These are phyloP conservation scores for Aleiodes testaceus DNA, from an alignment of 2,888 invertebrate genomes.

Conservation along the genomic window DNA sequence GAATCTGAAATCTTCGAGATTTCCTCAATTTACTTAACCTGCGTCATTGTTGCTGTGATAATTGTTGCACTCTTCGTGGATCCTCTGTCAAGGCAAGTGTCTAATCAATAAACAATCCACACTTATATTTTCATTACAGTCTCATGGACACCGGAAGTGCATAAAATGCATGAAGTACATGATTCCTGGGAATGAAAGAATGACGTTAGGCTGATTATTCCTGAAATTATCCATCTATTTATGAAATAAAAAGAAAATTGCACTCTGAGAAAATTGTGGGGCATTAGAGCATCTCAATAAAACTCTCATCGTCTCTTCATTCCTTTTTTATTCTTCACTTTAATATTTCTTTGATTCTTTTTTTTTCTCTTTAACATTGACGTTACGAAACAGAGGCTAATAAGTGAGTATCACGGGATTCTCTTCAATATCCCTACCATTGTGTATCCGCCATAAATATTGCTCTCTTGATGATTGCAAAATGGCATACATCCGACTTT, in stretches of 20 bases:
- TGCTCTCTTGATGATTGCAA: constrained; percentile 70
- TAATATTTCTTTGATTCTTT: constrained; percentile 14
- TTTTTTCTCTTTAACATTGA: constrained; percentile 17
- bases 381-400: constrained; percentile 68
- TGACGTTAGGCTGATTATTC: neutral
- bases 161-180: too few species aligned
- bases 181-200: constrained; percentile 2
- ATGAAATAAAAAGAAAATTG: constrained; percentile 13
- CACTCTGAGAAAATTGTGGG: neutral
- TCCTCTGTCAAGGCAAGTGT: constrained; percentile 85
- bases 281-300: neutral
- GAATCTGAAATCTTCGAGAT: constrained; percentile 91
- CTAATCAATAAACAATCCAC: neutral
- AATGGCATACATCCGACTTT: constrained; percentile 71
- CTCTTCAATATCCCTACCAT: constrained; percentile 42
- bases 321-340: constrained; percentile 25
- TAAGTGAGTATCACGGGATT: constrained; percentile 66
- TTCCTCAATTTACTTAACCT: constrained; percentile 90
- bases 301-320: constrained; percentile 6
- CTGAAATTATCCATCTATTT: neutral
- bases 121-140: neutral
- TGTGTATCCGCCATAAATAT: constrained; percentile 65
- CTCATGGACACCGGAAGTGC: constrained; percentile 14
- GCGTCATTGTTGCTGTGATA: constrained; percentile 88
- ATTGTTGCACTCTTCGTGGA: constrained; percentile 92